A percentile compares a stretch with the other conserved stretches of the same genome.
phyloP scores from a whole-genome alignment of 2,888 invertebrate species.

The Candidula unifasciata region DNA sequence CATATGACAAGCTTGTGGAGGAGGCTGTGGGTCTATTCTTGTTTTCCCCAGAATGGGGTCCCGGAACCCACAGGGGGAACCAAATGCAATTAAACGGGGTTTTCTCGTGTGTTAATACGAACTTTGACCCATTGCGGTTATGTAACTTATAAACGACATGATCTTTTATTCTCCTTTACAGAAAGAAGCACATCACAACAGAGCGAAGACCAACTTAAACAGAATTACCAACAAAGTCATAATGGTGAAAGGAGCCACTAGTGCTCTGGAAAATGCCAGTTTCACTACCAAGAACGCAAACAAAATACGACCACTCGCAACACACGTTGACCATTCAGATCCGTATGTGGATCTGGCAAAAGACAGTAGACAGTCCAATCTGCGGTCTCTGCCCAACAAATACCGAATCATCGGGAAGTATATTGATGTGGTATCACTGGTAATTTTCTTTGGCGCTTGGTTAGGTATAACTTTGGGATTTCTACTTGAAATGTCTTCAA shows the following conservation, averaged over 20 bases:
- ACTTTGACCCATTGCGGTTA: too few species aligned
- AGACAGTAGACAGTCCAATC: neutral
- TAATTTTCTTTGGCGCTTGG: constrained; percentile 24
- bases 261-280: neutral
- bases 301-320: neutral
- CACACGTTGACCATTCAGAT: neutral
- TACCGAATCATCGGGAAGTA: constrained; percentile 33
- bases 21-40: too few species aligned
- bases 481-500: neutral
- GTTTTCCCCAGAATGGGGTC: too few species aligned
- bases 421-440: constrained; percentile 32
- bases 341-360: neutral
- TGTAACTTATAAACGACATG: too few species aligned
- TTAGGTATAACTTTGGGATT: constrained; percentile 21
- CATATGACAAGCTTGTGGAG: too few species aligned
- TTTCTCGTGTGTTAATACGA: too few species aligned
- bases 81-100: too few species aligned
- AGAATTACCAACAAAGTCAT: neutral
- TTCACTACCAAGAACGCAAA: neutral
- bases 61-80: too few species aligned
- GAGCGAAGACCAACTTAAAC: neutral
- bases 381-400: neutral
- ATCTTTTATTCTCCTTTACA: neutral
- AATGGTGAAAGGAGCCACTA: neutral
- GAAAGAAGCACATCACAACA: neutral